phyloP scores from a whole-genome alignment of 2,797 vertebrate species.

The Poecilia gillii region DNA sequence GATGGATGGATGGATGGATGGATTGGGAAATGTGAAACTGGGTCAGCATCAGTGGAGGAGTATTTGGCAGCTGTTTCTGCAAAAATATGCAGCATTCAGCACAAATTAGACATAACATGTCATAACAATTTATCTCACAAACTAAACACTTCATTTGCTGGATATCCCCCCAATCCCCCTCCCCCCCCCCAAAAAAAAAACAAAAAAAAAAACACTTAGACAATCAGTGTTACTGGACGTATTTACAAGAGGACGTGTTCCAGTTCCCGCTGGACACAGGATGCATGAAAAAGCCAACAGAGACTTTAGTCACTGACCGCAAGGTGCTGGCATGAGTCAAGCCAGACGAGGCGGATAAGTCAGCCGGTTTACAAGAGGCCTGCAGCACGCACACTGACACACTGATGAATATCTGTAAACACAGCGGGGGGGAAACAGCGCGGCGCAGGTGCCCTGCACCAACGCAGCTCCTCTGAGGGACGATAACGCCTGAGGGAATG shows the following conservation, averaged over 20 bases:
- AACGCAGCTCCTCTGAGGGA: neutral
- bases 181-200: too few relatives aligned
- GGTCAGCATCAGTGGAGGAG: neutral
- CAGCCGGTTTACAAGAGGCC: conserved; percentile 65
- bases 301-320: conserved; percentile 76
- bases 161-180: neutral
- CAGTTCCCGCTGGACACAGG: conserved; percentile 27
- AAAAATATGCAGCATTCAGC: neutral
- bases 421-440: conserved; percentile 29
- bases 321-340: conserved; percentile 67
- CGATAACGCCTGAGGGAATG: neutral
- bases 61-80: neutral
- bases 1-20: conserved; percentile 4
- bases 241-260: conserved; percentile 7
- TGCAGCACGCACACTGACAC: conserved; percentile 26
- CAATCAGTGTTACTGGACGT: neutral
- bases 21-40: neutral
- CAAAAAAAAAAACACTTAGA: too few relatives aligned
- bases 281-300: conserved; percentile 43
- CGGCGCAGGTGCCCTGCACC: conserved; percentile 5
- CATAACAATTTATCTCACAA: neutral
- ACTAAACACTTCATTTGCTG: neutral
- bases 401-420: conserved; percentile 62
- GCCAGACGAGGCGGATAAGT: conserved; percentile 68
- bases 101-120: neutral